Evolutionary conservation across 2,113 vertebrate genomes (phyloP), one percentile per base, ranked within the genome.

Genomic region (Excalfactoria chinensis): DNA sequence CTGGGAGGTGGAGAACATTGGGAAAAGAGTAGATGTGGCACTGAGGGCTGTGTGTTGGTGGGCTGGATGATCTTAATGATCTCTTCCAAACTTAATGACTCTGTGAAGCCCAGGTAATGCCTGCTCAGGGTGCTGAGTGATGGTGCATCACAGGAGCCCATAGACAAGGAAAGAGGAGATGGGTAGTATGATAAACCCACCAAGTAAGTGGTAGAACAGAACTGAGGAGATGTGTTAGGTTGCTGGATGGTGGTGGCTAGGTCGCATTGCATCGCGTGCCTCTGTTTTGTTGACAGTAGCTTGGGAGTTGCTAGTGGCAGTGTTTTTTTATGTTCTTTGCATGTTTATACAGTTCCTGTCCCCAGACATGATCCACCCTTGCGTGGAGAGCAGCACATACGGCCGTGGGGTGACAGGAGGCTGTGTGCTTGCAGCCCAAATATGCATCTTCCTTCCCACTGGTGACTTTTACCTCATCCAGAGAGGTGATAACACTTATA

Each of bases 401-500:
- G 16, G 20, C n/a, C 25, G 34, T 60, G 34, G 12, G 7, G 34
- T 41, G 22, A 2, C 8, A 55, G 59, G 51, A 32, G 71, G 46
- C 49, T 9, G 3, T 67, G 28, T 55, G 40, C 44, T 67, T 67
- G 34, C 43, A 80, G 53, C 56, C 71, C 64, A 40, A 3, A 1
- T 21, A 46, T 6, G 5, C 4, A 7, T 58, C 32, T 3, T 58
- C 32, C 55, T n/a, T 58, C 10, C 55, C 30, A 32, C 90, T 72
- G 85, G 51, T 88, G 83, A 56, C 25, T 63, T 4, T 21, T 17
- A 40, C 72, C 62, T 92, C 58, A 81, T 92, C 91, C 75, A 75
- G 82, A 82, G 78, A 86, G 95, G 77, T 51, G 51, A 74, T 60
- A 93, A 84, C 76, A 85, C 90, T 94, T 91, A 37, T 89, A 93